Conservation (phyloP, 2,797 vertebrate genomes). For the Buceros bicornis region DNA sequence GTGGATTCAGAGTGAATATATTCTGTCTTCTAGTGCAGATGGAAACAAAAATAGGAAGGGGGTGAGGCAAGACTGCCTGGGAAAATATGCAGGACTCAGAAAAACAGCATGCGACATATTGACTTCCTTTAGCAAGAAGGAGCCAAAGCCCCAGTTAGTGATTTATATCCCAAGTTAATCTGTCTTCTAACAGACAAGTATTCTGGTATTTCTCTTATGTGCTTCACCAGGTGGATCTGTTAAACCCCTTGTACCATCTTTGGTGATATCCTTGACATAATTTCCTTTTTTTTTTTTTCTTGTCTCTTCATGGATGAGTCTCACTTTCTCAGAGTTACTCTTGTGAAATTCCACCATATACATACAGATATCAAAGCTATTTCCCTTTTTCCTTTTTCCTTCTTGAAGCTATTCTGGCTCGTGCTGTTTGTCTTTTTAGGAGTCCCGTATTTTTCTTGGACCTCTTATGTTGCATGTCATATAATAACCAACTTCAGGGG, state of each 20-base stretch:
- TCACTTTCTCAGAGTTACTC: not conserved
- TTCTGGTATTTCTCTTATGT: not conserved
- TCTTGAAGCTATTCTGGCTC: not conserved
- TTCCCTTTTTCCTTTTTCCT: not conserved
- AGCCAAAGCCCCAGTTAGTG: not conserved
- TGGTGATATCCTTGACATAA: not conserved
- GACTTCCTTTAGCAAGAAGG: not conserved
- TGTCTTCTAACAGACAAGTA: not conserved
- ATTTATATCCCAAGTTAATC: conserved; percentile 21
- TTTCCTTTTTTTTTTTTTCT: not conserved
- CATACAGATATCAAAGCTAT: not conserved
- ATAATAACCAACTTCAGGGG: not conserved
- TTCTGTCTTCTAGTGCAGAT: not conserved
- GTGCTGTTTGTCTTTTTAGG: not conserved
- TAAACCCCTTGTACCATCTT: conserved; percentile 4
- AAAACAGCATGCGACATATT: conserved; percentile 18
- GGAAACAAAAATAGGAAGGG: conserved; percentile 13
- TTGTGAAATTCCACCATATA: not conserved
- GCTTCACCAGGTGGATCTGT: conserved; percentile 17
- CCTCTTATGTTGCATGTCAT: not conserved
- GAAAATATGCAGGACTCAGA: not conserved
- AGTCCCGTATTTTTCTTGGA: not conserved
- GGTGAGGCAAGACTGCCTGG: conserved; percentile 12
- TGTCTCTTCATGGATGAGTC: not conserved
- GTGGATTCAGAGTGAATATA: not conserved